Evolutionary conservation across 2,113 vertebrate genomes (phyloP).

Genomic region (Ploceus nigricollis): DNA sequence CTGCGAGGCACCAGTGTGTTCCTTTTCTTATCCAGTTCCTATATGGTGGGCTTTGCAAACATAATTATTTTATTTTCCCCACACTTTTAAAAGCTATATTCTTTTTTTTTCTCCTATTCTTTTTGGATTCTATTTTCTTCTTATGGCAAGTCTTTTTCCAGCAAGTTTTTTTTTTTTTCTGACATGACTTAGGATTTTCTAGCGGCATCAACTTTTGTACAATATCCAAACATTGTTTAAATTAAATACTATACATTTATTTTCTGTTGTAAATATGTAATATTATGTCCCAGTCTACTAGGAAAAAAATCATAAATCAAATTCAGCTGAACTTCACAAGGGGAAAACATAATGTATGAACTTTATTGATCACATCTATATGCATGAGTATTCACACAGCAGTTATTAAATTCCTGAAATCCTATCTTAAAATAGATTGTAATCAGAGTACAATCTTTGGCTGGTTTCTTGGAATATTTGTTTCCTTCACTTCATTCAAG

Average conservation of each 20-base stretch:
- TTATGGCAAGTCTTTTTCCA: not conserved
- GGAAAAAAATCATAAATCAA: conserved; percentile 1
- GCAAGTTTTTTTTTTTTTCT: not conserved
- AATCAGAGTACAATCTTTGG: not conserved
- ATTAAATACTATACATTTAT: not conserved
- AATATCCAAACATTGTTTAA: not conserved
- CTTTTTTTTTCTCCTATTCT: not conserved
- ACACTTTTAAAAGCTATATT: not conserved
- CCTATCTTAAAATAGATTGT: not conserved
- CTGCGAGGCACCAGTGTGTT: not conserved
- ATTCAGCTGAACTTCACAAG: not conserved
- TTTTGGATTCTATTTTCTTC: not conserved
- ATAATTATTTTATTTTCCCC: not conserved
- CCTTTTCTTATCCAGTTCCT: not conserved
- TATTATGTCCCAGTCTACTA: not conserved
- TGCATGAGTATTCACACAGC: not conserved
- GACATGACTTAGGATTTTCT: not conserved
- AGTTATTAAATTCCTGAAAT: conserved; percentile 3
- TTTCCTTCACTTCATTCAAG: not conserved
- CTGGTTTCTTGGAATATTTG: not conserved
- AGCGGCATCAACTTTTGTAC: not conserved
- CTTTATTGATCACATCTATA: not conserved
- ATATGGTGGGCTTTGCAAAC: not conserved
- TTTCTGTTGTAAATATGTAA: not conserved
- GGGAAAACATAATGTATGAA: not conserved